Evolutionary conservation across 2,888 invertebrate genomes (phyloP).

Genomic region (Gymnoscelis rufifasciata): DNA sequence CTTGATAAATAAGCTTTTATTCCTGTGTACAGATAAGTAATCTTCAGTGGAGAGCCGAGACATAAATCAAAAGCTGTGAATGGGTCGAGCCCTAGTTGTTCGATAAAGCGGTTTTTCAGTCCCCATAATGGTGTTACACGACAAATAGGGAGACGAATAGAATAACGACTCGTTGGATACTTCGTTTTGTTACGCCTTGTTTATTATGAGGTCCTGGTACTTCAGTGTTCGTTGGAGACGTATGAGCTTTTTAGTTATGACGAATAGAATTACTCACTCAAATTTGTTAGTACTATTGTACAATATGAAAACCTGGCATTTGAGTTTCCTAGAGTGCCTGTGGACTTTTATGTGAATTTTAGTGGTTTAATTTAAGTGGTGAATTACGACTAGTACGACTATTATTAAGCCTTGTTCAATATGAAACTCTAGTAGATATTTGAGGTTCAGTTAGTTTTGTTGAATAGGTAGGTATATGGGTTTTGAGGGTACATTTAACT

Average conservation of each 20-base stretch:
- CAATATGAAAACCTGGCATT: no score
- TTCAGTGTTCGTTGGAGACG: background rate
- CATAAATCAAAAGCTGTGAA: conserved; percentile 72
- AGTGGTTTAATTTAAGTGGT: no score
- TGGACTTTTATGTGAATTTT: no score
- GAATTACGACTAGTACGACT: no score
- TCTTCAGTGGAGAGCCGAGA: conserved; percentile 55
- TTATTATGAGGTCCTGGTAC: conserved; percentile 12
- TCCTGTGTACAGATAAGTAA: conserved; percentile 60
- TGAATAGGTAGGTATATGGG: no score
- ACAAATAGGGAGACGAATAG: conserved; percentile 23
- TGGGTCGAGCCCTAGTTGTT: conserved; percentile 44
- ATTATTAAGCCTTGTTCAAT: no score
- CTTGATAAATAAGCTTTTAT: conserved; percentile 58
- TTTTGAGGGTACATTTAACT: no score
- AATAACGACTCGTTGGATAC: conserved; percentile 20
- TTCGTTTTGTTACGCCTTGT: conserved; percentile 16
- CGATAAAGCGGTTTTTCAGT: conserved; percentile 30
- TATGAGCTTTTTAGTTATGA: background rate
- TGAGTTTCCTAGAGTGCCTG: no score
- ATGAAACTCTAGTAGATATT: no score
- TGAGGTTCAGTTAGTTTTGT: no score
- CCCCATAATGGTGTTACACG: conserved; percentile 28
- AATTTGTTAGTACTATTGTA: no score
- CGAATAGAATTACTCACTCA: background rate